Base-by-base conservation (phyloP, 92 coral and sea anemone species). In the Plumapathes pennacea region DNA sequence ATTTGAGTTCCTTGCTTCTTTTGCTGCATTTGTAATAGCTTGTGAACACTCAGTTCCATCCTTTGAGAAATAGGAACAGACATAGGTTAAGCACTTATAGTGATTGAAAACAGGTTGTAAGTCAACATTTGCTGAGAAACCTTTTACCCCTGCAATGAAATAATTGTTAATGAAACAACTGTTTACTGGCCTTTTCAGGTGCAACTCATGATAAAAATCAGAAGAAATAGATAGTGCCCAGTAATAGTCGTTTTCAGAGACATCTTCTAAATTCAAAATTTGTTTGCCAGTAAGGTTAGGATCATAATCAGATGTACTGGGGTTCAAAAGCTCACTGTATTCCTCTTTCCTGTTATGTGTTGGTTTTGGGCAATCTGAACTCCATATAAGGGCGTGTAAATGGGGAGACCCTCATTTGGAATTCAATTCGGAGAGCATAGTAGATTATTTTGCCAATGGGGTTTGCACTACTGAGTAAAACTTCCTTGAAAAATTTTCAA, bases 121-220 rank as follows among this genome's bases (percentile, higher is more conserved):
- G 59, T 62, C 61, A 28, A 62, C 72, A 61, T 62, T 71, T 6
- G 72, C 73, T 30, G 79, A 42, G 50, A 71, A 60, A 25, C 78
- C 78, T 57, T 71, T 71, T 18, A 71, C 27, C 38, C 78, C 72
- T 37, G 68, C 77, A 9, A 67, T 54, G 46, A 75, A 67, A 62
- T 75, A 64, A 43, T 64, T 75, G 30, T 75, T 75, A 38, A 69
- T 75, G 43, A 74, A 63, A 33, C 77, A 67, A 23, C 77, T 67
- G 57, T 57, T 46, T 18, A 46, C 23, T 68, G 84, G 71, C 60
- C 84, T 67, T 43, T 50, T 77, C 25, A 65, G 71, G 43, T 83
- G 89, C 41, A 83, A 64, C 9, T 77, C 85, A 75, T 50, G 60
- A 55, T 76, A 77, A 32, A 80, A 68, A 57, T 83, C 85, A 15